Evolutionary conservation across 1,140 invertebrate species (phyloP), one percentile per base, ranked within the genome.

Genomic region (Drosophila paulistorum): DNA sequence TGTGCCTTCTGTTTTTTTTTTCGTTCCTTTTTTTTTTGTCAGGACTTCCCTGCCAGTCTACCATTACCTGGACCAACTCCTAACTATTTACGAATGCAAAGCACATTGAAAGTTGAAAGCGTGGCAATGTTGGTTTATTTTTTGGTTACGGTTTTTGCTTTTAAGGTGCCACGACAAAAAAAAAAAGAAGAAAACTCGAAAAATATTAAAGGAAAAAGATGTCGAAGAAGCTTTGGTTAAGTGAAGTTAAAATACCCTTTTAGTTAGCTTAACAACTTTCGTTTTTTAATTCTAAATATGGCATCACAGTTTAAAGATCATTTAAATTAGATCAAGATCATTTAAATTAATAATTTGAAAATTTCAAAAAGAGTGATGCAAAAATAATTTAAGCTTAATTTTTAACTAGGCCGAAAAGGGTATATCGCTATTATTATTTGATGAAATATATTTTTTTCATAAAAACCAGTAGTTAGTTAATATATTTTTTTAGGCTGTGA

Each of bases 81-180:
- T 42, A 79, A 83, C 81, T 83, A 83, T 83, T 83, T 83, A 83
- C 80, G 81, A 83, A 83, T 83, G 81, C 81, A 83, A 83, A 83
- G 81, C 81, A 83, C 81, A 83, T 83, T 83, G 81, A 83, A 81
- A 82, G 75, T 76, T 79, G 68, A 68, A 73, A 83, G 81, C 80
- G 80, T 75, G 81, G 41, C 75, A 66, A 48, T 68, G 80, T 75
- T 70, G 77, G 74, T 60, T 60, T 66, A 58, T 55, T 69, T 69
- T 77, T 67, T 60, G 70, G 79, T 68, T 77, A 78, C 71, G 71
- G 71, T 77, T 82, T 82, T 82, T 75, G 76, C 75, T 75, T 71
- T 82, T 67, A 75, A 78, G 79, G 79, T 82, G 80, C 65, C 65
- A 82, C 14, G 7, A 41, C 11, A n/a, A 39, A 13, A 39, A 39